Conservation (phyloP, 1,140 invertebrate genomes). For the Bombyx mandarina region DNA sequence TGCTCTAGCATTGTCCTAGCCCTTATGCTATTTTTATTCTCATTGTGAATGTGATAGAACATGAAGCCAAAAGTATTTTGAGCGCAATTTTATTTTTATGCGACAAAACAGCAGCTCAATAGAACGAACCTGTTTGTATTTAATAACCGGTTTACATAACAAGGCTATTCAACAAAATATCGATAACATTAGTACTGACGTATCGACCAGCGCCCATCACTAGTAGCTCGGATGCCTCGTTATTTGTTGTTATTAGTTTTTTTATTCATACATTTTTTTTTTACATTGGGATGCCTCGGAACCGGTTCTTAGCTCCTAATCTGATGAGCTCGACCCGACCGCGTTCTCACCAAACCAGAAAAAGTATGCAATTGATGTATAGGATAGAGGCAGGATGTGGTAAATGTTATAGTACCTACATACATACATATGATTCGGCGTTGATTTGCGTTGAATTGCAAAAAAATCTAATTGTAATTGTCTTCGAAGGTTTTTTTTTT, state of each 20-base stretch:
- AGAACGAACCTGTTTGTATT: no score
- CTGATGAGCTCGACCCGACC: constrained; percentile 59
- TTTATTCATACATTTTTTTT: constrained; percentile 51
- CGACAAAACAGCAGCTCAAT: no score
- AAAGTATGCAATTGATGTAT: constrained; percentile 4
- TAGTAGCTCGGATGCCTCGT: constrained; percentile 43
- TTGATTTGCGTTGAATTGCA: not conserved
- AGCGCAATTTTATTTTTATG: no score
- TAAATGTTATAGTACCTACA: not conserved
- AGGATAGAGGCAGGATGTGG: not conserved
- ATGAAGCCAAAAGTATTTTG: no score
- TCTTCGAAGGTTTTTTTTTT: no score
- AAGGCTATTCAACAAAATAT: constrained; percentile 7
- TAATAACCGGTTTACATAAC: no score
- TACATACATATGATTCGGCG: not conserved
- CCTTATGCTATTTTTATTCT: no score
- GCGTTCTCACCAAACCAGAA: constrained; percentile 6
- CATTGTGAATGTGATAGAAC: no score
- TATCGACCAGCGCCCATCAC: constrained; percentile 33
- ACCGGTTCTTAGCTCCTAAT: constrained; percentile 49
- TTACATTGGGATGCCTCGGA: constrained; percentile 48
- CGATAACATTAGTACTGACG: constrained; percentile 23
- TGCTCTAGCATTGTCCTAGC: no score
- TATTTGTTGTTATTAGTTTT: constrained; percentile 68
- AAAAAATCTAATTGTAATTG: not conserved